These are phyloP conservation scores for Myiozetetes cayanensis DNA, from an alignment of 2,113 vertebrate genomes.

Conservation along the genomic window DNA sequence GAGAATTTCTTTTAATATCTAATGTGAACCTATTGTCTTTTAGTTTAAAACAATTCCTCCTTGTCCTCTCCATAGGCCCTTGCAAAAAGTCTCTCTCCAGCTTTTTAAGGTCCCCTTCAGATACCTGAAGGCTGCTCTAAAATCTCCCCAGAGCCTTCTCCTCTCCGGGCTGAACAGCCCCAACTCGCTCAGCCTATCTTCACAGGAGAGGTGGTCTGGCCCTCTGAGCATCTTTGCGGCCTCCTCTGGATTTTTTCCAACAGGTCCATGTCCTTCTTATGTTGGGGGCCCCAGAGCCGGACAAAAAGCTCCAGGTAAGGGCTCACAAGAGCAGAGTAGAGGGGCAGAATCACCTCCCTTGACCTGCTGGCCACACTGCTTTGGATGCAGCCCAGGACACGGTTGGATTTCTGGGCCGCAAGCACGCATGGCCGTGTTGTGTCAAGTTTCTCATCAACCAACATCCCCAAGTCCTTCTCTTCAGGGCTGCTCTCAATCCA, in stretches of 20 bases:
- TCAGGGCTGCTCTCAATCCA: neutral
- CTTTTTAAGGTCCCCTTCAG: neutral
- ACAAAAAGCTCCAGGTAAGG: neutral
- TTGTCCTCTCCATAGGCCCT: neutral
- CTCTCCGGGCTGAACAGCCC: neutral
- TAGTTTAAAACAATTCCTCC: neutral
- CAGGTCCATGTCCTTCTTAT: neutral
- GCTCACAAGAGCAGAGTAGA: neutral
- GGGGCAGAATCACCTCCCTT: neutral
- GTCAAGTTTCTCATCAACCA: neutral
- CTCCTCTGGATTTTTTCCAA: neutral
- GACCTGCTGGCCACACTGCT: rapidly evolving
- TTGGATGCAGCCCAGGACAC: neutral
- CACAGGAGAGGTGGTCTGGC: neutral
- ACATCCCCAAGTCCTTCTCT: neutral
- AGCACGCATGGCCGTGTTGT: no score
- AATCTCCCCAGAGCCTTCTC: neutral
- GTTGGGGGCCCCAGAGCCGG: neutral
- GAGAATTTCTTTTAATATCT: neutral
- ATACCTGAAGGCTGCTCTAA: neutral
- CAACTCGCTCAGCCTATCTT: neutral
- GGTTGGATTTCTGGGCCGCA: neutral
- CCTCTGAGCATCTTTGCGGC: neutral
- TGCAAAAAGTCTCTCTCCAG: neutral
- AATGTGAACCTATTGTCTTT: neutral